Conservation (phyloP, 2,888 invertebrate genomes). For the Leptopilina drosophilae region DNA sequence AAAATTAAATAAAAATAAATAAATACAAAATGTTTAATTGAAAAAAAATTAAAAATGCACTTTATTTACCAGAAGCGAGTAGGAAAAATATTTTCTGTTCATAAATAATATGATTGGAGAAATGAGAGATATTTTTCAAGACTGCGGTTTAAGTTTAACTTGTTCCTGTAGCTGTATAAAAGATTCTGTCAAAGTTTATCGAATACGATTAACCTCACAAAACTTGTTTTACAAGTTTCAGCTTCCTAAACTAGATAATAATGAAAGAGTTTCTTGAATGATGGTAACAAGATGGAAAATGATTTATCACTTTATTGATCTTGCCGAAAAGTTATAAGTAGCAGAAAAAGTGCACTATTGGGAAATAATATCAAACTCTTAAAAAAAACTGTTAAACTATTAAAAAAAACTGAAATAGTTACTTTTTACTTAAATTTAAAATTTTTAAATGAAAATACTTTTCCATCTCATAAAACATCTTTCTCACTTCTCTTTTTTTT, state of each 20-base stretch:
- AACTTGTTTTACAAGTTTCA: conserved; percentile 25
- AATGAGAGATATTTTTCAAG: background rate
- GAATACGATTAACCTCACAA: conserved; percentile 5
- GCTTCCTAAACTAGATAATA: conserved; percentile 18
- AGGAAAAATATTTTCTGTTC: background rate
- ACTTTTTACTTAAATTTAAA: too few relatives aligned
- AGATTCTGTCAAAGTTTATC: conserved; percentile 7
- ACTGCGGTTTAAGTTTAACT: background rate
- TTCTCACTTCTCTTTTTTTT: background rate
- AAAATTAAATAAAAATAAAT: too few relatives aligned
- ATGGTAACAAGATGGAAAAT: conserved; percentile 20
- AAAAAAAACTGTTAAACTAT: too few relatives aligned
- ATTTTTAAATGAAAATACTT: too few relatives aligned
- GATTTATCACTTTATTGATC: background rate
- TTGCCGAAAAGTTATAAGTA: too few relatives aligned
- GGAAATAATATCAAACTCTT: too few relatives aligned
- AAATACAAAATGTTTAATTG: too few relatives aligned
- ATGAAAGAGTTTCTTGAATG: conserved; percentile 5
- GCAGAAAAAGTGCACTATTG: too few relatives aligned
- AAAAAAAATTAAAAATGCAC: too few relatives aligned
- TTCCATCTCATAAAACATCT: background rate
- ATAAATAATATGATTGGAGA: background rate
- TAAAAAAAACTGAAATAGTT: too few relatives aligned
- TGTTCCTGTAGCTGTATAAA: background rate
- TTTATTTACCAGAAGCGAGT: too few relatives aligned